Evolutionary conservation across 2,797 vertebrate genomes (phyloP), one percentile per base, ranked within the genome.

Genomic region (Xerus rutilus): DNA sequence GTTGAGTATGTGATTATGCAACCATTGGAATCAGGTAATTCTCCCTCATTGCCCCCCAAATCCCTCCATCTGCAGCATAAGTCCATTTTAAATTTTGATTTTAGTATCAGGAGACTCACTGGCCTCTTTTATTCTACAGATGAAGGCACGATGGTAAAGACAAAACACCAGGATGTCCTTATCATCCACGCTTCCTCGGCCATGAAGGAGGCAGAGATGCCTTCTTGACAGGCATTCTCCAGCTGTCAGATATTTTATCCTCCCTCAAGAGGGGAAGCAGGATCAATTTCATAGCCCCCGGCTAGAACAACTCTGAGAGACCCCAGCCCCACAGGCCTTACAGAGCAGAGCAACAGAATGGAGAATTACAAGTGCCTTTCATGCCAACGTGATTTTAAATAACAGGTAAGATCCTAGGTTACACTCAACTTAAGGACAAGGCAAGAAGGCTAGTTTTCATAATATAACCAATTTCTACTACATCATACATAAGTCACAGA

Each of bases 1-100:
- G 35, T 82, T 89, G 73, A 96, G 59, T 90, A 90, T 86, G 45
- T 62, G 82, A 90, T 91, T 78, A 92, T 88, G 90, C 77, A 86
- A 81, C 39, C 65, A 54, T 13, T 81, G 12, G 32, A 86, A 52
- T 84, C 20, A 54, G 57, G 64, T 94, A 77, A 70, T 59, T 87
- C 77, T 85, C 73, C 62, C 73, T 94, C 47, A 21, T 12, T 35
- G 47, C 67, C 90, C 13, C 59, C 21, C 72, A 91, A 30, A 83
- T 84, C 84, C 43, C 67, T 73, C 49, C 64, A 59, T 23, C 62
- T 57, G 28, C 64, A 86, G 21, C 1, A 73, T 39, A 96, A 78
- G 30, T 69, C 64, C 35, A 7, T 86, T 92, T 91, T 70, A 81
- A 95, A 91, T 52, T 57, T 82, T 69, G 62, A 54, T 83, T 86